These are phyloP conservation scores for Pristis pectinata DNA, from an alignment of 2,797 vertebrate species.

Conservation along the genomic window DNA sequence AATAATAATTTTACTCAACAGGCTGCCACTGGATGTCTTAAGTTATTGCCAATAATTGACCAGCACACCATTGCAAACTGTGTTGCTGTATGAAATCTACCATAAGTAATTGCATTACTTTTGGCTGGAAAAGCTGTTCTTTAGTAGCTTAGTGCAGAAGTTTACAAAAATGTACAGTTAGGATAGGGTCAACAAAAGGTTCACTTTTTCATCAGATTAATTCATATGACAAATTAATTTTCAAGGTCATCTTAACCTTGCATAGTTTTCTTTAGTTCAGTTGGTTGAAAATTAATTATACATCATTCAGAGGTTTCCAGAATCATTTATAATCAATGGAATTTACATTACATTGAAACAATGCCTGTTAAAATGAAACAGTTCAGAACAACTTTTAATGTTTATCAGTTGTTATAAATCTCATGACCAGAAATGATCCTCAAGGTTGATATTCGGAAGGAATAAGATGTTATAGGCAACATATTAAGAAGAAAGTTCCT, in stretches of 20 bases:
- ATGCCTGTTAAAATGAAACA: not conserved
- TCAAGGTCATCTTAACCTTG: constrained; percentile 33
- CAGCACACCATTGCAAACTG: not conserved
- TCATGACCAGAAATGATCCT: not conserved
- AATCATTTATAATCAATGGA: constrained; percentile 19
- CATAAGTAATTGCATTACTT: not conserved
- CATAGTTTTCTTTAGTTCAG: not conserved
- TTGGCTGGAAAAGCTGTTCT: not conserved
- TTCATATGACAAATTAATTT: not conserved
- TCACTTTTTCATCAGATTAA: not conserved
- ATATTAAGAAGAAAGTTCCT: not conserved
- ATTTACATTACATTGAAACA: constrained; percentile 11
- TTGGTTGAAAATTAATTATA: constrained; percentile 10
- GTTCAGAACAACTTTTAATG: not conserved
- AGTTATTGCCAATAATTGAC: not conserved
- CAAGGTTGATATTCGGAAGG: not conserved
- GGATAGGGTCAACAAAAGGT: constrained; percentile 7
- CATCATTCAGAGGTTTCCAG: constrained; percentile 5
- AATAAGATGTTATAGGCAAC: not conserved
- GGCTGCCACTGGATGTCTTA: not conserved
- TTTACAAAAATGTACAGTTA: constrained; percentile 7
- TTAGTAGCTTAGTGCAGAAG: not conserved
- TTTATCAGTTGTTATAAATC: not conserved
- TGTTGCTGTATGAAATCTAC: not conserved
- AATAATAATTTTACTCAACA: not conserved